Conservation (phyloP, 2,888 invertebrate genomes). For the Zonitis immaculata region DNA sequence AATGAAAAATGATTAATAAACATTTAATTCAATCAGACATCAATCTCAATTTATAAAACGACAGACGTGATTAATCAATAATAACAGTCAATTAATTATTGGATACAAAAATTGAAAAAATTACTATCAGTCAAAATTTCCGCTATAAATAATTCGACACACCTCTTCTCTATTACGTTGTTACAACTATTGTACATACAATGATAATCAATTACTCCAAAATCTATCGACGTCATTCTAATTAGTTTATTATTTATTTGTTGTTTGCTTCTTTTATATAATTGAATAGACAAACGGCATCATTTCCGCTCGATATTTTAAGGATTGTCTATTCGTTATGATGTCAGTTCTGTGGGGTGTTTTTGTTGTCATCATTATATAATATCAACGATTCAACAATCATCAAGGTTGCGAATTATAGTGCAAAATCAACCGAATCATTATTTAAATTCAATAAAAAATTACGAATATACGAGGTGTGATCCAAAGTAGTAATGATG, state of each 20-base stretch:
- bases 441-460: background rate
- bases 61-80: background rate
- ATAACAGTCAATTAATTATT: background rate
- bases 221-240: conserved; percentile 9
- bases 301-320: conserved; percentile 20
- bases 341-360: conserved; percentile 5
- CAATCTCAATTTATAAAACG: too few relatives aligned
- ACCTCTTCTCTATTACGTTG: too few relatives aligned
- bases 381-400: background rate
- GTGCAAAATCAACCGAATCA: background rate
- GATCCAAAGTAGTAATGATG: too few relatives aligned
- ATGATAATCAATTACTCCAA: too few relatives aligned
- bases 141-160: too few relatives aligned
- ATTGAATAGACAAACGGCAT: conserved; percentile 11
- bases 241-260: background rate
- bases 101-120: too few relatives aligned
- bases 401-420: background rate
- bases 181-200: too few relatives aligned
- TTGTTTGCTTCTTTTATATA: conserved; percentile 7
- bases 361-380: background rate
- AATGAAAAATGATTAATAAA: background rate
- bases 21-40: background rate
- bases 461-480: too few relatives aligned
- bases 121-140: too few relatives aligned
- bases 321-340: conserved; percentile 15